phyloP scores from a whole-genome alignment of 2,113 vertebrate species.

The Mungos mungo region DNA sequence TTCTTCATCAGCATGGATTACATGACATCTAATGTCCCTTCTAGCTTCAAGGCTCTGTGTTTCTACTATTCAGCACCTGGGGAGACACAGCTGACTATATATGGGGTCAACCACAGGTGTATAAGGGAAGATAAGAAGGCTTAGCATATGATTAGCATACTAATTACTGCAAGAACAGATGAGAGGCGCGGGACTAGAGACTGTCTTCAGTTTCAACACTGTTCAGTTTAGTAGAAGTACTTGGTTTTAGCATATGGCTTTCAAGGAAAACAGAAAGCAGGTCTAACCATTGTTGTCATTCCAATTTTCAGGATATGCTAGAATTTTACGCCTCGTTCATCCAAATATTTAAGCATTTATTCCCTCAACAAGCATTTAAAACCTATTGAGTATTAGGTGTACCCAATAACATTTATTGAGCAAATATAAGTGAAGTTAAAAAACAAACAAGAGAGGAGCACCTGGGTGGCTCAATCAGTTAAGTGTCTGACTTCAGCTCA shows the following conservation, averaged over 20 bases:
- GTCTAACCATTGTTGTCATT: neutral
- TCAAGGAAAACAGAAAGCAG: neutral
- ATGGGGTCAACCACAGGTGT: neutral
- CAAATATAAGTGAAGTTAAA: neutral
- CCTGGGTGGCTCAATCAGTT: no score
- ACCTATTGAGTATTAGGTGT: neutral
- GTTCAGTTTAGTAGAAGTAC: neutral
- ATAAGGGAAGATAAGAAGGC: neutral
- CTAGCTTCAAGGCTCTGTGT: neutral
- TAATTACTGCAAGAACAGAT: neutral
- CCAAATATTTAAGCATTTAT: neutral
- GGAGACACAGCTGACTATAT: neutral
- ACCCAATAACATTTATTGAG: neutral
- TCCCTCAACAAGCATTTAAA: neutral
- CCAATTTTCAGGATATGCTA: neutral
- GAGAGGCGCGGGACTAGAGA: neutral
- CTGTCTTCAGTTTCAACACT: neutral
- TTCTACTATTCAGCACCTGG: neutral
- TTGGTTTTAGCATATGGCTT: neutral
- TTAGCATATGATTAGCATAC: neutral
- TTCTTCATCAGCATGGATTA: neutral
- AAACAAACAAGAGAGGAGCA: neutral
- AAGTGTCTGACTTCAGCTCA: no score
- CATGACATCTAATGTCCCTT: neutral
- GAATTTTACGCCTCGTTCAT: conserved; percentile 4